These are phyloP conservation scores for Eudasyphora cyanicolor DNA, from an alignment of 2,888 invertebrate genomes.

Conservation along the genomic window DNA sequence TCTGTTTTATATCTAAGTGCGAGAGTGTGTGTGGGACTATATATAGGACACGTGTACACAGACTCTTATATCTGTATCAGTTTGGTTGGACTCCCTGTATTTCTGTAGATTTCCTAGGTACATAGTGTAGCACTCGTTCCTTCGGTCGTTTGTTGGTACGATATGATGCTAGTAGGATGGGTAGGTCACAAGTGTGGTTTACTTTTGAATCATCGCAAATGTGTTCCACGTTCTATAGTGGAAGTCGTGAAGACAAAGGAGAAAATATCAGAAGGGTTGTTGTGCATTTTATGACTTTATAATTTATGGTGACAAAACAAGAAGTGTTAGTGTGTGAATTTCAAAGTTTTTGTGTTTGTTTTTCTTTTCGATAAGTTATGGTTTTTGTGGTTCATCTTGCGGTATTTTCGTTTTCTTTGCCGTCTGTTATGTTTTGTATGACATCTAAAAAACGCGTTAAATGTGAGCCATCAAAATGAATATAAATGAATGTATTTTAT, in stretches of 20 bases:
- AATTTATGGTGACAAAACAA: constrained; percentile 51
- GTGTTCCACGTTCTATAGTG: constrained; percentile 30
- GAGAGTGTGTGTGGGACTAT: neutral
- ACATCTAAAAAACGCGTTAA: neutral
- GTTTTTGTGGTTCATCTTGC: neutral
- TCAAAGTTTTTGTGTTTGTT: neutral
- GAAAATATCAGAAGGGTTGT: neutral
- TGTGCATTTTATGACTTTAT: constrained; percentile 59
- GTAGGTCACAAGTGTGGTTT: constrained; percentile 32
- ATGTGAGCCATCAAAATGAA: neutral
- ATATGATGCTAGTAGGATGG: neutral
- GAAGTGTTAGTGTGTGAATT: constrained; percentile 48
- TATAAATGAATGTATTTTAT: neutral
- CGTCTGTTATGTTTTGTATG: neutral
- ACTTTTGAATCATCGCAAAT: constrained; percentile 37
- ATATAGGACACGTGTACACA: neutral
- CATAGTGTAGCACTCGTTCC: neutral
- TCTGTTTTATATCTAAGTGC: constrained; percentile 27
- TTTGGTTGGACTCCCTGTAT: neutral
- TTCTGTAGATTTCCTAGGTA: constrained; percentile 26
- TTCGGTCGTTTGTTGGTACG: no score
- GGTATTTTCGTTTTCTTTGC: neutral
- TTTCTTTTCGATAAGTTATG: neutral
- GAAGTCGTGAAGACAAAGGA: neutral
- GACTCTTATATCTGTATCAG: neutral